Evolutionary conservation across 92 coral and sea anemone genomes (phyloP).

Genomic region (Palythoa grandiflora): DNA sequence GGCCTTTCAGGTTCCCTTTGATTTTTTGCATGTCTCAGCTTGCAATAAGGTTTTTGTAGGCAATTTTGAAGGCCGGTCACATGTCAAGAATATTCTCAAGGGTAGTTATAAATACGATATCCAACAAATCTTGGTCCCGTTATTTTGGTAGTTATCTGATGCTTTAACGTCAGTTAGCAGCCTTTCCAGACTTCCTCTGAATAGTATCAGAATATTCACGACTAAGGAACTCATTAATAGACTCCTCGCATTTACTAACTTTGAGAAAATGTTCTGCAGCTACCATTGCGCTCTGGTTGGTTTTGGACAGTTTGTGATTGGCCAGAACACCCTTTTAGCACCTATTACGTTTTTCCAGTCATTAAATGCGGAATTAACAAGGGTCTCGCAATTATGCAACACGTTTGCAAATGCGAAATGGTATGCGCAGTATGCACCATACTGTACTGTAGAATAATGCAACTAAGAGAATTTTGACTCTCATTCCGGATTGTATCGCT

Average conservation of each 20-base stretch:
- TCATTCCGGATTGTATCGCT: constrained; percentile 48
- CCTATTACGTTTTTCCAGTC: constrained; percentile 49
- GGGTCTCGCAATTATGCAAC: constrained; percentile 28
- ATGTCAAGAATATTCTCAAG: neutral
- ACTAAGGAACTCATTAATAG: too few relatives aligned
- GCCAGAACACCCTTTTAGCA: constrained; percentile 50
- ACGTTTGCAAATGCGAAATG: constrained; percentile 52
- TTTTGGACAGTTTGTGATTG: constrained; percentile 55
- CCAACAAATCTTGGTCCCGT: constrained; percentile 22
- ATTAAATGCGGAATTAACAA: constrained; percentile 14
- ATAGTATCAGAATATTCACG: too few relatives aligned
- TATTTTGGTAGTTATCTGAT: neutral
- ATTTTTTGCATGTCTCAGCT: neutral
- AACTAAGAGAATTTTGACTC: constrained; percentile 57
- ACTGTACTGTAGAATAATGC: constrained; percentile 7
- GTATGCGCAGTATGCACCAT: constrained; percentile 57
- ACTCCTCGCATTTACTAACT: too few relatives aligned
- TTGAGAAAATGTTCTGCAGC: neutral
- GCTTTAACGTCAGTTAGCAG: neutral
- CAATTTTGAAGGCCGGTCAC: constrained; percentile 32
- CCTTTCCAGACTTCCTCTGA: neutral
- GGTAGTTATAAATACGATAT: neutral
- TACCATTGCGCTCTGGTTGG: constrained; percentile 46
- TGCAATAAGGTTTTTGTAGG: constrained; percentile 20
- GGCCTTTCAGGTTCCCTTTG: neutral